Percentiles rank a stretch among this genome's conserved stretches.
phyloP scores from a whole-genome alignment of 1,140 invertebrate genomes.

The Lethrus apterus region DNA sequence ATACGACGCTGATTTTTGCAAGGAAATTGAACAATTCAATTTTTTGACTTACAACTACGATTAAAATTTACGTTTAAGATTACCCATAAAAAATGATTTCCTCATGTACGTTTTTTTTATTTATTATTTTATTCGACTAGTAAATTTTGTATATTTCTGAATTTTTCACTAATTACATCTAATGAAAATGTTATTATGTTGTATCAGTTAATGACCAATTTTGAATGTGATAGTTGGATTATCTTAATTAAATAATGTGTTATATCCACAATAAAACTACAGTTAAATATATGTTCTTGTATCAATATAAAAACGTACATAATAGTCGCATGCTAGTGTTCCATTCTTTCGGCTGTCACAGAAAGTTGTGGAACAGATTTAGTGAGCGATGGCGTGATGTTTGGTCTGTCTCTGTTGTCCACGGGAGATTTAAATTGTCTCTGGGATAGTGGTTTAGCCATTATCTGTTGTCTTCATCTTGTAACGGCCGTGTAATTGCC shows the following conservation, averaged over 20 bases:
- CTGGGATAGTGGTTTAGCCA: constrained; percentile 30
- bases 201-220: neutral
- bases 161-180: too few species aligned
- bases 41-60: too few species aligned
- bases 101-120: too few species aligned
- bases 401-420: constrained; percentile 34
- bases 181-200: too few species aligned
- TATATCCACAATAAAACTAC: neutral
- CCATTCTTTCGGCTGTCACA: constrained; percentile 33
- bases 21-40: too few species aligned
- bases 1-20: too few species aligned
- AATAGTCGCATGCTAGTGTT: constrained; percentile 31
- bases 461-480: constrained; percentile 33
- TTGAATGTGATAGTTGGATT: neutral
- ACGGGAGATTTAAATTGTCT: constrained; percentile 35
- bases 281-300: neutral
- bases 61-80: too few species aligned
- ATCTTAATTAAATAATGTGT: neutral
- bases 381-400: constrained; percentile 36
- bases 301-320: neutral
- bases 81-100: too few species aligned
- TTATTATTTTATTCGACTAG: too few species aligned
- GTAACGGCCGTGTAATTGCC: constrained; percentile 30
- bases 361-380: constrained; percentile 33
- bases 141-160: too few species aligned